phyloP scores from a whole-genome alignment of 2,888 invertebrate genomes.

The Didymodactylos carnosus region DNA sequence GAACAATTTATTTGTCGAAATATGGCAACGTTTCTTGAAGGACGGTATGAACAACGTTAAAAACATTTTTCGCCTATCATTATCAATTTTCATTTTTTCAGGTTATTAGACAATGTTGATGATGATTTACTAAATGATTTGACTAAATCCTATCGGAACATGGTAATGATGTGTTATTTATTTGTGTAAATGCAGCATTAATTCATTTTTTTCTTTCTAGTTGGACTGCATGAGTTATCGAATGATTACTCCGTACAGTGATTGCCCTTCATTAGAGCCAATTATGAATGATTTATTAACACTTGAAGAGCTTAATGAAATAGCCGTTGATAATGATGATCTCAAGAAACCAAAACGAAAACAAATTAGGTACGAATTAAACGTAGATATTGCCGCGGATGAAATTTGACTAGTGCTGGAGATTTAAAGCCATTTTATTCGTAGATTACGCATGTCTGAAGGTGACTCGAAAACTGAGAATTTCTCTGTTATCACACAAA shows the following conservation, averaged over 20 bases:
- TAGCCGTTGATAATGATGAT: not conserved
- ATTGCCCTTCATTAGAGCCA: slow-evolving; percentile 18
- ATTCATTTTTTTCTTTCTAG: slow-evolving; percentile 16
- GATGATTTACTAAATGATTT: not conserved
- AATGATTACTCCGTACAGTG: slow-evolving; percentile 25
- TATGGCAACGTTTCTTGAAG: slow-evolving; percentile 50
- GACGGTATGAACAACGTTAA: slow-evolving; percentile 33
- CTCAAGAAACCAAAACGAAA: not conserved
- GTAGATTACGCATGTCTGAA: not conserved
- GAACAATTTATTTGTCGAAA: slow-evolving; percentile 60
- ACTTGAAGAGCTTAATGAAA: slow-evolving; percentile 21
- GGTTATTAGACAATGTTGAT: slow-evolving; percentile 6
- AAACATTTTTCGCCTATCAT: too few species aligned
- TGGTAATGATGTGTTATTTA: too few species aligned
- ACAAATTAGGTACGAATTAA: too few species aligned
- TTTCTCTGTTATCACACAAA: too few species aligned
- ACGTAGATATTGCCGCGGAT: too few species aligned
- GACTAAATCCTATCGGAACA: slow-evolving; percentile 1
- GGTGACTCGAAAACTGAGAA: too few species aligned
- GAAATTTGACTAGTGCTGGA: too few species aligned
- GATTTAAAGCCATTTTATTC: too few species aligned
- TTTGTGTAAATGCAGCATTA: slow-evolving; percentile 11
- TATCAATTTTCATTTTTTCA: too few species aligned
- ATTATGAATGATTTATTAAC: slow-evolving; percentile 16
- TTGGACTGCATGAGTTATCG: slow-evolving; percentile 24